Evolutionary conservation across 92 coral and sea anemone species (phyloP).

Genomic region (Blastomussa wellsi): DNA sequence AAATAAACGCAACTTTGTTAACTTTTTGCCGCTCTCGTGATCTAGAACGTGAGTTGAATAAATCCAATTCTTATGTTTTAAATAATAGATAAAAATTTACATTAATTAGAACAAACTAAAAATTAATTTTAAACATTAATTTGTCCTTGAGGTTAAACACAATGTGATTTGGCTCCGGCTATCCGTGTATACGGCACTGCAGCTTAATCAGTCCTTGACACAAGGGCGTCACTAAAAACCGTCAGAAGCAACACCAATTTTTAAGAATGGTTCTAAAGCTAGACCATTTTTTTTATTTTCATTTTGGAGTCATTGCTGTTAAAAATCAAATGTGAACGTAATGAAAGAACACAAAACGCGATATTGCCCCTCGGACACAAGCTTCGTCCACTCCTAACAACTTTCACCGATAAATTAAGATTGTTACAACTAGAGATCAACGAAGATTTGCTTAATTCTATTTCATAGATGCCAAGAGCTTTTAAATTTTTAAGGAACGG

Average conservation of each 20-base stretch:
- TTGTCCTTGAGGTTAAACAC: not conserved
- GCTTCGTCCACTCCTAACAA: not conserved
- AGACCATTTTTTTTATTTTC: not conserved
- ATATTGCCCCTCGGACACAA: not conserved
- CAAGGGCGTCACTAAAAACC: not conserved
- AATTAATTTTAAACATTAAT: not conserved
- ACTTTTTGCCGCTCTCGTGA: not conserved
- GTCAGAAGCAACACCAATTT: not conserved
- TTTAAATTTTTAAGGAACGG: not conserved
- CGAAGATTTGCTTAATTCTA: not conserved
- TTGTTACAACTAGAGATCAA: not conserved
- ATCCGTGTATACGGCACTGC: not conserved
- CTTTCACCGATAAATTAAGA: not conserved
- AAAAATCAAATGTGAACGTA: not conserved
- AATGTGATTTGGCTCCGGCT: not conserved
- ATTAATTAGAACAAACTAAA: too few relatives aligned
- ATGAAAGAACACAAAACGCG: not conserved
- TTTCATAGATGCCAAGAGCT: not conserved
- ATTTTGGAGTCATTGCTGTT: not conserved
- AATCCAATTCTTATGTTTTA: not conserved
- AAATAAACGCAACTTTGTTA: not conserved
- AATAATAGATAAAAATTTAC: not conserved
- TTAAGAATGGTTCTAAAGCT: not conserved
- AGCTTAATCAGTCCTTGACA: not conserved
- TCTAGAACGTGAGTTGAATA: not conserved